phyloP scores from a whole-genome alignment of 2,797 vertebrate genomes.

The Aselliscus stoliczkanus region DNA sequence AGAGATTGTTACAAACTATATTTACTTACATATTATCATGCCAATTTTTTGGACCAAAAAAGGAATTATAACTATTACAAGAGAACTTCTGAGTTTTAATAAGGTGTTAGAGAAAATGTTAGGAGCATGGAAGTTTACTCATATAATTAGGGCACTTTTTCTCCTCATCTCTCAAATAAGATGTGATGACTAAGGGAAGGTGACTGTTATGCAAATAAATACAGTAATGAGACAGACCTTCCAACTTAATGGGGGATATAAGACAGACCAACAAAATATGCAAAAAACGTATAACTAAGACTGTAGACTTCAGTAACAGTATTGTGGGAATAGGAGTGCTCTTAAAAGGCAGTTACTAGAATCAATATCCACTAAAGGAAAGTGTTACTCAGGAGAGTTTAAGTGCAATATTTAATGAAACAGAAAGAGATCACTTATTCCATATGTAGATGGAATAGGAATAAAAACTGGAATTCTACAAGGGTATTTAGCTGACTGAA shows the following conservation, averaged over 20 bases:
- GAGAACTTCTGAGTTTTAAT: background rate
- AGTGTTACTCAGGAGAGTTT: background rate
- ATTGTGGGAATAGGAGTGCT: background rate
- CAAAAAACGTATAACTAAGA: background rate
- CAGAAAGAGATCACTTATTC: background rate
- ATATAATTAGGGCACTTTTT: background rate
- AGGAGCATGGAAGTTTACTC: conserved; percentile 5
- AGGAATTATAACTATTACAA: background rate
- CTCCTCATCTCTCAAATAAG: background rate
- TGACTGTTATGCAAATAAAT: background rate
- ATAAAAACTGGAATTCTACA: background rate
- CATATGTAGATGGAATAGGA: background rate
- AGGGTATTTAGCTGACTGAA: background rate
- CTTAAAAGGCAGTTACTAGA: background rate
- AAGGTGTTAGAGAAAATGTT: background rate
- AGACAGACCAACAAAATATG: background rate
- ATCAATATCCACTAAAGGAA: background rate
- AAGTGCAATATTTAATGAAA: background rate
- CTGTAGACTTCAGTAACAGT: background rate
- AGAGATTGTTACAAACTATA: background rate
- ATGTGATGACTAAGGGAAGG: background rate
- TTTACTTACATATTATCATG: background rate
- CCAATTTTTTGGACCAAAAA: background rate
- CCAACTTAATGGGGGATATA: background rate
- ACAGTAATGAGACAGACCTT: background rate